These are phyloP conservation scores for Parasteatoda lunata DNA, from an alignment of 2,888 invertebrate species.

Conservation along the genomic window DNA sequence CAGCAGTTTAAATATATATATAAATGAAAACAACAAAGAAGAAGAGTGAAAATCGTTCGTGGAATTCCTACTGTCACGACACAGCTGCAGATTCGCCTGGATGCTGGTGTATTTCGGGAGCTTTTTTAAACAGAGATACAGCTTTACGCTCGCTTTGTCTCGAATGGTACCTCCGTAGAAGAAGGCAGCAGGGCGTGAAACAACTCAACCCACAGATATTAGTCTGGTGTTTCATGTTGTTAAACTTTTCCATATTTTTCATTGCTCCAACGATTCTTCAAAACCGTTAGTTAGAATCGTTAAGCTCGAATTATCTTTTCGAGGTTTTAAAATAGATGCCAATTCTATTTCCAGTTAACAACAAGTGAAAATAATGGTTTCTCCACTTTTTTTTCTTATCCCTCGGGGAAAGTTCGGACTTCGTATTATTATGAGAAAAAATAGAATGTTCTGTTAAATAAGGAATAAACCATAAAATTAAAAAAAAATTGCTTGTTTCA, in stretches of 20 bases:
- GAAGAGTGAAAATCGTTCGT: background rate
- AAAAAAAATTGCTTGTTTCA: no score
- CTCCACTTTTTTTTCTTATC: no score
- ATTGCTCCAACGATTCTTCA: background rate
- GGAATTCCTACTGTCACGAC: background rate
- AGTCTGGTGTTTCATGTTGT: background rate
- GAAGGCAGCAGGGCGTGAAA: conserved; percentile 1
- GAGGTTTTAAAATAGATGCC: no score
- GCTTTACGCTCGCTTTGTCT: conserved; percentile 2
- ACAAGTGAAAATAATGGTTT: no score
- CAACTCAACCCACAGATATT: background rate
- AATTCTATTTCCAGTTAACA: no score
- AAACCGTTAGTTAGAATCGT: background rate
- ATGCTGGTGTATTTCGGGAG: conserved; percentile 1
- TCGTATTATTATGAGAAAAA: no score
- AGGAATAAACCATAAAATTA: no score
- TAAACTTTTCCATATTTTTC: background rate
- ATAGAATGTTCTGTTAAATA: no score
- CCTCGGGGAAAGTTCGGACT: no score
- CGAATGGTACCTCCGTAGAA: conserved; percentile 2
- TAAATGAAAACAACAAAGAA: background rate
- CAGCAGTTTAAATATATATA: background rate
- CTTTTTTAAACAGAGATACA: background rate
- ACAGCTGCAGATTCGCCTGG: background rate
- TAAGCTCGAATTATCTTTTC: background rate